Conservation (phyloP, 2,888 invertebrate genomes). For the Dryobota labecula region DNA sequence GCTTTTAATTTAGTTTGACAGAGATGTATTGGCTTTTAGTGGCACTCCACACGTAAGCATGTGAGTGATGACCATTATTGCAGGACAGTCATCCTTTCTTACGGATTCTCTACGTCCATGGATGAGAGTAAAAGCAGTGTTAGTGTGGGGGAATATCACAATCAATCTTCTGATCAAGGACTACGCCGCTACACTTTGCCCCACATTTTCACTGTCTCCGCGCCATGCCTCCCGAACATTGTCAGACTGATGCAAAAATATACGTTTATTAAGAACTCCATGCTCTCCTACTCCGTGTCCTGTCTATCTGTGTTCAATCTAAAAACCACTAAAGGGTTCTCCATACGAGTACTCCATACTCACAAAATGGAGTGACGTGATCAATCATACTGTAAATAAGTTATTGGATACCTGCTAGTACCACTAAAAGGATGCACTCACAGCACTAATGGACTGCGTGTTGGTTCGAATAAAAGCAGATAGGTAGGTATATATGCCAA, state of each 20-base stretch:
- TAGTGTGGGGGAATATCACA: not conserved
- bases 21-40: not conserved
- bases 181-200: no score
- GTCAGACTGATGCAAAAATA: not conserved
- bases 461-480: no score
- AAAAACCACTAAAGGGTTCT: not conserved
- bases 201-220: not conserved
- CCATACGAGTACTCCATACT: no score
- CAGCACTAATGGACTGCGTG: not conserved
- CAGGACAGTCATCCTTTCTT: not conserved
- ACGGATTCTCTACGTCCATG: not conserved
- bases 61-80: not conserved
- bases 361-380: not conserved
- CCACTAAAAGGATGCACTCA: not conserved
- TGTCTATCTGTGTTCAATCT: not conserved
- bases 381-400: not conserved
- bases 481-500: no score
- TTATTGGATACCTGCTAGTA: no score
- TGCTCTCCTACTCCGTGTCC: not conserved
- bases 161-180: not conserved
- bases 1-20: not conserved
- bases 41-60: not conserved
- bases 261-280: not conserved
- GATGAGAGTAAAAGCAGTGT: not conserved
- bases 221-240: not conserved